Base-by-base conservation (phyloP, 2,888 invertebrate species). In the Spodoptera littoralis region DNA sequence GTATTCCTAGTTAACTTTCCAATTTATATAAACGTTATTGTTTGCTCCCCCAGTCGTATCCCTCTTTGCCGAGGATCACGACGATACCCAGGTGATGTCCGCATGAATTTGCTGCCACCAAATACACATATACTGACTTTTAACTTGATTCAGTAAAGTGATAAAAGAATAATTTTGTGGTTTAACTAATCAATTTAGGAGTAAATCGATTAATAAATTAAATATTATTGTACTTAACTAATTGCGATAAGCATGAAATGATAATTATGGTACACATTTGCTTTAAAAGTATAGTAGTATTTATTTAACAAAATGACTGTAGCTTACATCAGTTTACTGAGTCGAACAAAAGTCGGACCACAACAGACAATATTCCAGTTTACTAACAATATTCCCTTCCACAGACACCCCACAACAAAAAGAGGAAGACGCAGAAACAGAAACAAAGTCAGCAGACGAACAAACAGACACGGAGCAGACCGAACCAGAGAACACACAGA, bases 361-460 rank as follows among this genome's bases (percentile, higher is more conserved):
- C 36, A 36, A 9, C 36, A 2, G 9, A 36, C 36, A 8, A 36
- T 8, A 36, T 36, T 36, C 9, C 36, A 6, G 2, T 8, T 36
- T 36, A 36, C 6, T 36, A 54, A 36, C 4, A 8, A 22, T 12
- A 13, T 51, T 30, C 24, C 49, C 11, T 4, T 44, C 51, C 48
- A 58, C 81, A 88, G 88, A 86, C 78, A 84, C 82, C 50, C 44
- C 78, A 67, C 82, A 82, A 72, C 76, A 78, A 70, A 80, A 83
- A 44, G 80, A 84, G 53, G 67, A 54, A 6, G 69, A 72, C 18
- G 55, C 60, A 59, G 55, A 76, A 51, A 42, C 70, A 58, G 72
- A 67, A 48, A 70, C 76, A 45, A 68, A 78, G 77, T 54, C 74
- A 57, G 73, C 74, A 55, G 73, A 71, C 48, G 73, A 73, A 27